These are phyloP conservation scores for Drosophila serrata DNA, from an alignment of 1,140 invertebrate genomes.

Conservation along the genomic window DNA sequence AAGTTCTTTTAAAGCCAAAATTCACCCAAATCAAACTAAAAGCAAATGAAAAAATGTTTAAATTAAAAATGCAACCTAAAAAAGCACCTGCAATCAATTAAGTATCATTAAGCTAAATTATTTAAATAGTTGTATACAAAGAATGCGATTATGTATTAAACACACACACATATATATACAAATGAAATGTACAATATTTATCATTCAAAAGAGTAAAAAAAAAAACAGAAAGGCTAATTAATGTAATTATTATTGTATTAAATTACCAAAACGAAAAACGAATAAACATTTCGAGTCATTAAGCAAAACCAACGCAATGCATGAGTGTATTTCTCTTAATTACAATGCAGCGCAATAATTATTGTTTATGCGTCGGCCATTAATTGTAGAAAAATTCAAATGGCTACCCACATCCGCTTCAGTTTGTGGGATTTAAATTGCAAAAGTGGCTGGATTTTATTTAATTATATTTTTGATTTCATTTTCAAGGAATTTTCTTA, in stretches of 20 bases:
- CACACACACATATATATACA: conserved; percentile 3
- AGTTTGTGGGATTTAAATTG: conserved; percentile 1
- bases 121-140: conserved; percentile 52
- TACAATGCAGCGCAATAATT: conserved; percentile 31
- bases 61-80: conserved; percentile 14
- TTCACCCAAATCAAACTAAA: conserved; percentile 31
- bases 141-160: conserved; percentile 35
- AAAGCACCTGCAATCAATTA: conserved; percentile 69
- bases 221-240: conserved; percentile 65
- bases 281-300: conserved; percentile 76
- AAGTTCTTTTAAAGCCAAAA: conserved; percentile 28
- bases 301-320: conserved; percentile 54
- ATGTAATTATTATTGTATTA: conserved; percentile 78
- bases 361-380: conserved; percentile 28
- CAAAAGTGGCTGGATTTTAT: conserved; percentile 11
- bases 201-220: conserved; percentile 35
- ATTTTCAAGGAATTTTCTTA: neutral
- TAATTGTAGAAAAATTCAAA: conserved; percentile 17
- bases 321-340: conserved; percentile 41
- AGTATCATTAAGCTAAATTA: conserved; percentile 73
- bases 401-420: conserved; percentile 13
- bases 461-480: neutral
- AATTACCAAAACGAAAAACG: conserved; percentile 59
- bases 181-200: conserved; percentile 45
- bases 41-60: conserved; percentile 6